phyloP scores from a whole-genome alignment of 2,113 vertebrate species.

The Cardinalis cardinalis region DNA sequence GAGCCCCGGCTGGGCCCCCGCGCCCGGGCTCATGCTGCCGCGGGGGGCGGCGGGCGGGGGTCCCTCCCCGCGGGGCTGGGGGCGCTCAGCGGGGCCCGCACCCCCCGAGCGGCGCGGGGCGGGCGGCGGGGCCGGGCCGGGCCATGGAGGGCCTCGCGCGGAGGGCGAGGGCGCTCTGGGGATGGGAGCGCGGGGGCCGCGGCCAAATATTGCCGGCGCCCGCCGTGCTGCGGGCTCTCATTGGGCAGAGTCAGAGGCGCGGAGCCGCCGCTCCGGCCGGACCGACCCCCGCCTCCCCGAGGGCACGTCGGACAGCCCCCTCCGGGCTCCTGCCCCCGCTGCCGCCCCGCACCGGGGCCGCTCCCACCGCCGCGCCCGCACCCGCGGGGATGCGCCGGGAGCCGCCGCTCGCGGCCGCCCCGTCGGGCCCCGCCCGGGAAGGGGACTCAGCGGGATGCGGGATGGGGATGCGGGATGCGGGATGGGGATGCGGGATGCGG shows the following conservation, averaged over 20 bases:
- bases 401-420: constrained; percentile 3
- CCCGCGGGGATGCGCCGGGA: not conserved
- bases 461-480: no score
- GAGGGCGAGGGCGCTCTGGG: constrained; percentile 22
- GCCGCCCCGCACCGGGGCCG: not conserved
- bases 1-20: constrained; percentile 20
- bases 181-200: constrained; percentile 33
- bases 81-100: not conserved
- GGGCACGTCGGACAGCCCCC: no score
- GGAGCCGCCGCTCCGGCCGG: no score
- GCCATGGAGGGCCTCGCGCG: not conserved
- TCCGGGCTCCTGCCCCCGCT: no score
- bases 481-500: not conserved
- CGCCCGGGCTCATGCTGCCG: not conserved
- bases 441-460: not conserved
- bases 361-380: not conserved
- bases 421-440: not conserved
- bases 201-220: constrained; percentile 64
- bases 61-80: not conserved
- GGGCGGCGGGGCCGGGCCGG: not conserved
- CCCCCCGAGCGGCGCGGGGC: no score
- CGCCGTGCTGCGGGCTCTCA: constrained; percentile 61
- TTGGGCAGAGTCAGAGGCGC: constrained; percentile 14
- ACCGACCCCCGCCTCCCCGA: no score
- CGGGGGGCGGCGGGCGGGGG: not conserved